Base-by-base conservation (phyloP, 1,140 invertebrate species). In the Maconellicoccus hirsutus region DNA sequence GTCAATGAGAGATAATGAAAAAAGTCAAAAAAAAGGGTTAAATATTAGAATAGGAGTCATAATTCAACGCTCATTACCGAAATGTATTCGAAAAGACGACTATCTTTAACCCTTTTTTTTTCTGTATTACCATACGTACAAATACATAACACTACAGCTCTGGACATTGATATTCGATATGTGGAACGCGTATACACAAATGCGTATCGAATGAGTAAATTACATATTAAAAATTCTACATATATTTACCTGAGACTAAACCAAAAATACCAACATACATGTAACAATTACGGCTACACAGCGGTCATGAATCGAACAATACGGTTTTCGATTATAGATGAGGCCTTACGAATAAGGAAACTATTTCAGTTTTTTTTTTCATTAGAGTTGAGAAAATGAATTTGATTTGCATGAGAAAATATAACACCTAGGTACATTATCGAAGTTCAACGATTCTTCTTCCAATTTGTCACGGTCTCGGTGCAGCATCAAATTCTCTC, bases 391-490 rank as follows among this genome's bases (percentile, higher is more conserved):
- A 16, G 10, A 52, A 52, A 14, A 14, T 16, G 42, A 52, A 52
- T 52, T 19, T 52, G 42, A 52, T 52, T 52, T 52, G 42, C 42
- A 52, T 52, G 42, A 52, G 42, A 52, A 52, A 16, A 52, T 52
- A 16, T 52, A 14, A 19, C 42, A 19, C 42, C 42, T 52, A 52
- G 42, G 12, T 16, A 16, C 42, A 19, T 8, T 19, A 19, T 52
- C 42, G 12, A 52, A 52, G 42, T 52, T 52, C 42, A 52, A 52
- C 42, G 42, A 52, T 52, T 52, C 42, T 52, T 52, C 29, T 52
- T 52, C 16, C 42, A 52, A 52, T 52, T 16, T 52, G 42, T 52
- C 42, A 52, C 42, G 42, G 42, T 52, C 42, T 6, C n/a, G n/a
- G 6, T 19, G 16, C n/a, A n/a, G 10, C 42, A 3, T 12, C 3